These are phyloP conservation scores for Ceratothoa steindachneri DNA, from an alignment of 2,888 invertebrate genomes.

Conservation along the genomic window DNA sequence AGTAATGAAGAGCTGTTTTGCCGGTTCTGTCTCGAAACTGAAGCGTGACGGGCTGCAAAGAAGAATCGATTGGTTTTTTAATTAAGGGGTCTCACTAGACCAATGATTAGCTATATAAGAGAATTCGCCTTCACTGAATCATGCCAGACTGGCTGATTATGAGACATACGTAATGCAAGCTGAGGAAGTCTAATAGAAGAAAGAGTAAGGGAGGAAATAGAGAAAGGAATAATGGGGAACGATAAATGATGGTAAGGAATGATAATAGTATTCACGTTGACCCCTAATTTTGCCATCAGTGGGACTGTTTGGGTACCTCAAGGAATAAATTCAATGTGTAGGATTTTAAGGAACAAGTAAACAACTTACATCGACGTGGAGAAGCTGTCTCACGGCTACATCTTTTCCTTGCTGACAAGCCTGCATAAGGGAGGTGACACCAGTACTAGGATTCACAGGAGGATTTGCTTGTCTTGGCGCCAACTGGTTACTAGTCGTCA, in stretches of 20 bases:
- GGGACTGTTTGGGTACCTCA: too few species aligned
- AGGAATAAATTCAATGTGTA: too few species aligned
- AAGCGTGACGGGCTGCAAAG: conserved; percentile 56
- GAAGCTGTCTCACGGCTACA: conserved; percentile 67
- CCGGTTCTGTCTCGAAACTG: conserved; percentile 73
- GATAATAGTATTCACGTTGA: too few species aligned
- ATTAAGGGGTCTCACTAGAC: too few species aligned
- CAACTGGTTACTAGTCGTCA: neutral
- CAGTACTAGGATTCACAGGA: conserved; percentile 50
- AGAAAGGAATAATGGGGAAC: neutral
- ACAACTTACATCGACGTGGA: conserved; percentile 74
- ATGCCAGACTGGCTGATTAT: too few species aligned
- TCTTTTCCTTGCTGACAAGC: conserved; percentile 84
- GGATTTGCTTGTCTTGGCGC: neutral
- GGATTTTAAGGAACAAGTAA: too few species aligned
- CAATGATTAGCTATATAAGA: too few species aligned
- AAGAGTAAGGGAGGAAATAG: neutral
- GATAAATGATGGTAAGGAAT: neutral
- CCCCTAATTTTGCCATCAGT: too few species aligned
- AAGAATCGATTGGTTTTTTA: too few species aligned
- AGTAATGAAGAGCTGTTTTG: conserved; percentile 89
- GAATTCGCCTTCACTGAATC: too few species aligned
- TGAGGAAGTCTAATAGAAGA: neutral
- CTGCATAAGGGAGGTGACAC: conserved; percentile 83
- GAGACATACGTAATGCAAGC: neutral